phyloP scores from a whole-genome alignment of 2,888 invertebrate species.

The Ormyrus labotus region DNA sequence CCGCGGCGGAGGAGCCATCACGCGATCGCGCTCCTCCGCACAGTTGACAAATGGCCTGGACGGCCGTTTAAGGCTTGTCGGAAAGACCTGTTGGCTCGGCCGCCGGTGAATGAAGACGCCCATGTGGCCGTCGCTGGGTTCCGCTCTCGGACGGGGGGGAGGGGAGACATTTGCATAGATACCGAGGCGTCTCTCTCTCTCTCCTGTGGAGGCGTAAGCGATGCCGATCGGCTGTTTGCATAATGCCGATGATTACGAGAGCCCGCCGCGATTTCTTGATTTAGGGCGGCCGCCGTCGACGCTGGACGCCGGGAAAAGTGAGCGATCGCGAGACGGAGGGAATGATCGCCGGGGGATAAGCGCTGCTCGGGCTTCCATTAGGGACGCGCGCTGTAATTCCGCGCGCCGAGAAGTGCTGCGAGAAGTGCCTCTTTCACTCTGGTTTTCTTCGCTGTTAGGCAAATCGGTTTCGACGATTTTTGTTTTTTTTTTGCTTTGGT shows the following conservation, averaged over 20 bases:
- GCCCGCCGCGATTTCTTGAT: neutral
- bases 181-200: neutral
- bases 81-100: slow-evolving; percentile 40
- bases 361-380: too few species aligned
- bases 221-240: neutral
- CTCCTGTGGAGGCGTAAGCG: neutral
- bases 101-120: slow-evolving; percentile 36
- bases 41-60: slow-evolving; percentile 38
- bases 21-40: slow-evolving; percentile 5
- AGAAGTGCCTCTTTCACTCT: too few species aligned
- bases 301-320: neutral
- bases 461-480: too few species aligned
- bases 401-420: too few species aligned
- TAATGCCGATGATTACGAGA: neutral
- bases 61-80: slow-evolving; percentile 20
- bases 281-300: neutral
- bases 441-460: too few species aligned
- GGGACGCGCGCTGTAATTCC: too few species aligned
- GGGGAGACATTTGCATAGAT: slow-evolving; percentile 30
- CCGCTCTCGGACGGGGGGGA: too few species aligned
- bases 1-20: neutral
- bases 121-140: neutral
- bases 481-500: too few species aligned
- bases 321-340: neutral
- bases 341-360: neutral